Percentiles rank a stretch among this genome's conserved stretches.
Conservation (phyloP, 2,113 vertebrate species). For the Laticauda colubrina region DNA sequence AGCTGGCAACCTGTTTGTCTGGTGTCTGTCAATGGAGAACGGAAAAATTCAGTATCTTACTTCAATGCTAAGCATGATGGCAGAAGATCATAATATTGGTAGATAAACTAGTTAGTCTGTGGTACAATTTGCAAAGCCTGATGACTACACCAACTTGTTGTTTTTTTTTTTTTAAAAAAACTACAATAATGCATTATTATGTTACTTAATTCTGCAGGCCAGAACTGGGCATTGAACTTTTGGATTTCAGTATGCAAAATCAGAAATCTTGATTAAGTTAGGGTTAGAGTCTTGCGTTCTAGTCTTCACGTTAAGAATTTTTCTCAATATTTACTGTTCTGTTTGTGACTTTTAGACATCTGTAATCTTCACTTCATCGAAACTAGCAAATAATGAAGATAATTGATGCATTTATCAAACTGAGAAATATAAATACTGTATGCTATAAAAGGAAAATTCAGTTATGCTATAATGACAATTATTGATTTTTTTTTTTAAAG, state of each 20-base stretch:
- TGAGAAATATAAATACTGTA: neutral
- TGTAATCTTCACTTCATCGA: neutral
- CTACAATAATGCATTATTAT: neutral
- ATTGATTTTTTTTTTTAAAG: neutral
- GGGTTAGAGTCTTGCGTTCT: neutral
- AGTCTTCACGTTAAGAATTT: neutral
- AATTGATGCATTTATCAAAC: neutral
- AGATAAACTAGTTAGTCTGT: neutral
- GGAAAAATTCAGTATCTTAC: constrained; percentile 93
- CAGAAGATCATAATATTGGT: neutral
- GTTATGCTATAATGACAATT: neutral
- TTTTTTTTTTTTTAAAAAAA: no score
- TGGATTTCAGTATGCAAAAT: neutral
- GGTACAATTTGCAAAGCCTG: fast-evolving
- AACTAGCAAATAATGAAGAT: neutral
- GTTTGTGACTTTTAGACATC: neutral
- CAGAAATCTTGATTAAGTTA: neutral
- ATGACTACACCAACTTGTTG: neutral
- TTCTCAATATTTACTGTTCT: neutral
- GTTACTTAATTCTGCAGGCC: neutral
- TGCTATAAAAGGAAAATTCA: neutral
- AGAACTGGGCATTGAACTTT: neutral
- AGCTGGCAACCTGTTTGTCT: constrained; percentile 93
- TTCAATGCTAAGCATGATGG: fast-evolving
- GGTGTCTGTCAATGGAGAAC: constrained; percentile 86